Base-by-base conservation (phyloP, 2,888 invertebrate genomes). In the Napeogenes inachia region DNA sequence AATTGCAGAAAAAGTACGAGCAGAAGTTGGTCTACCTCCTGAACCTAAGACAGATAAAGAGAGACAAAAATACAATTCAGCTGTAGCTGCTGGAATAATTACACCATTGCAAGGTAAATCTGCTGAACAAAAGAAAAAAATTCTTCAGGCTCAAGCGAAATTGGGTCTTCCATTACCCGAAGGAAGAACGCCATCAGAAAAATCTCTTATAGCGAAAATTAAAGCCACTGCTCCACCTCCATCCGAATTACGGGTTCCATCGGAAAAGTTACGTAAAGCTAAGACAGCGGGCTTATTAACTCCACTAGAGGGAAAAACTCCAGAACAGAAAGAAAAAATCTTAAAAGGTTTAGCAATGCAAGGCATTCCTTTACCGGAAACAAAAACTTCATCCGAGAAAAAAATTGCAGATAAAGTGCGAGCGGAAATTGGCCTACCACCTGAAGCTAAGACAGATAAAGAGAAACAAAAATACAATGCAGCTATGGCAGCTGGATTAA, bases 121-220 rank as follows among this genome's bases (percentile, higher is more conserved):
- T 66, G 2, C 72, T 74, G 38, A 74, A 64, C 47, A 64, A 75
- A 76, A 65, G 72, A 73, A 1, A 74, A 73, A 66, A 75, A 75
- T 3, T 74, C 76, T 12, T 71, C 68, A 50, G 77, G 47, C 4
- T 8, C 47, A 76, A 57, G 74, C 76, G 71, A 76, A 76, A 59
- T 75, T 78, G 46, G 74, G 74, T 62, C 64, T 66, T 46, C 62
- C 72, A 13, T 62, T 75, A 10, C 73, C 72, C n/a, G 66, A 69
- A 73, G 69, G 70, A 64, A 56, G 32, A 12, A 57, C 56, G 33
- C 32, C 63, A 62, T 59, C 50, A 60, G 46, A 59, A 71, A 3
- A 71, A 70, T 12, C 58, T 62, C 61, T 10, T 46, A 65, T 12
- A 45, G 54, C 56, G 47, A 68, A 54, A 68, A 67, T 71, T 13